These are phyloP conservation scores for Sepiola atlantica DNA, from an alignment of 2,888 invertebrate species.

Conservation along the genomic window DNA sequence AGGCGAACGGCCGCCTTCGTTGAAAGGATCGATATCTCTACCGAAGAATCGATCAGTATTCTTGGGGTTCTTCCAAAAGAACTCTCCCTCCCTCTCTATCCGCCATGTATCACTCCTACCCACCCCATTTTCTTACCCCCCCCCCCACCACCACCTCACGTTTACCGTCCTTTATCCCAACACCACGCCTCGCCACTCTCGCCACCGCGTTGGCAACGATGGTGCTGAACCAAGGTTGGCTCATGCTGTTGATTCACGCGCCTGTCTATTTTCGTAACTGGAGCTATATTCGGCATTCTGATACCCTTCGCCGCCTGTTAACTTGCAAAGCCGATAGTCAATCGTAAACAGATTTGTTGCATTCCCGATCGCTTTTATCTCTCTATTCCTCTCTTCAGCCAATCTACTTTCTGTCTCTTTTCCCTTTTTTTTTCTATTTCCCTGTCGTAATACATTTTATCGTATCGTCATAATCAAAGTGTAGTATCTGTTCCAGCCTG, in stretches of 20 bases:
- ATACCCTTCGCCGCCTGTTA: background rate
- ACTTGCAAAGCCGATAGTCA: background rate
- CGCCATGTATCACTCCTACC: background rate
- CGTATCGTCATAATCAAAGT: background rate
- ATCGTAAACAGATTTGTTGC: background rate
- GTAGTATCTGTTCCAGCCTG: no score
- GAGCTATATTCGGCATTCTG: background rate
- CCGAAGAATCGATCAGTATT: conserved; percentile 35
- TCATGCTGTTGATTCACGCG: background rate
- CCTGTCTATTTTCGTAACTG: background rate
- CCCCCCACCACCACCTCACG: background rate
- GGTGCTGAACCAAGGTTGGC: background rate
- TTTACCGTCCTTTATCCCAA: background rate
- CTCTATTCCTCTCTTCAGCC: background rate
- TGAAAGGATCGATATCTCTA: conserved; percentile 15
- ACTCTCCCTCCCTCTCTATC: background rate
- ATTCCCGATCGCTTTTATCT: background rate
- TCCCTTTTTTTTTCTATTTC: background rate
- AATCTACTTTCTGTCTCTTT: background rate
- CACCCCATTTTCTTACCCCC: background rate
- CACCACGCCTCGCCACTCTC: background rate
- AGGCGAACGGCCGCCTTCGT: background rate
- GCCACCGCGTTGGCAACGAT: background rate
- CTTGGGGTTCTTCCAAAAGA: conserved; percentile 34
- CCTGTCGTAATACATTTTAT: background rate